phyloP scores from a whole-genome alignment of 2,113 vertebrate genomes.

The Spizaetus ornatus region DNA sequence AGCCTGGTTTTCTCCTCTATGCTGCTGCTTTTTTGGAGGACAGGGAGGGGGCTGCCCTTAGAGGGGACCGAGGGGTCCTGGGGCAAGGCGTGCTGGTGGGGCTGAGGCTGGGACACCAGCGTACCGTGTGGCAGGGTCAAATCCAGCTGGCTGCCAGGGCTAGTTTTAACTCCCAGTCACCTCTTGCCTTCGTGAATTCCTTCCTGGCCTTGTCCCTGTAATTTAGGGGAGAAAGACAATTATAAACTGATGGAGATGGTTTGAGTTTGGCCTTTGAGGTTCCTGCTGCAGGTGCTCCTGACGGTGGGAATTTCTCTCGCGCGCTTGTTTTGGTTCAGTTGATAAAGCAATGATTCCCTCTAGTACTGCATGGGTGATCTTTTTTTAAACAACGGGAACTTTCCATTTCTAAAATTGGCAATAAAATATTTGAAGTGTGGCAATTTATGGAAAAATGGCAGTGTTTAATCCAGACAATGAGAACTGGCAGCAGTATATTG shows the following conservation, averaged over 20 bases:
- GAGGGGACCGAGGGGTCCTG: fast-evolving
- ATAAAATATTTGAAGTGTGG: not conserved
- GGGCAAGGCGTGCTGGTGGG: not conserved
- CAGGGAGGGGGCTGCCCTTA: not conserved
- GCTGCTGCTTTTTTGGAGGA: not conserved
- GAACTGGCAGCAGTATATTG: not conserved
- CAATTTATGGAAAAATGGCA: not conserved
- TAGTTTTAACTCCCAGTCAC: not conserved
- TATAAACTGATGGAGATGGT: not conserved
- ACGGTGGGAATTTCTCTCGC: not conserved
- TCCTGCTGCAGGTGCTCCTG: not conserved
- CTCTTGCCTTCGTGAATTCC: not conserved
- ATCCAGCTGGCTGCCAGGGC: not conserved
- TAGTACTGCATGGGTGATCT: not conserved
- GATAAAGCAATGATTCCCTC: not conserved
- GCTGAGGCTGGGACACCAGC: not conserved
- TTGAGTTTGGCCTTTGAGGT: not conserved
- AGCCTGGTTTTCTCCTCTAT: not conserved
- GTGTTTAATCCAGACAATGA: not conserved
- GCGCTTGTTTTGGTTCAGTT: not conserved
- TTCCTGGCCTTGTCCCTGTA: not conserved
- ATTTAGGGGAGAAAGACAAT: not conserved
- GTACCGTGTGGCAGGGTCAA: fast-evolving
- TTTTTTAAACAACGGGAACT: not conserved
- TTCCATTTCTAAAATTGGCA: not conserved